Evolutionary conservation across 2,888 invertebrate genomes (phyloP), one percentile per base, ranked within the genome.

Genomic region (Herminia tarsipennalis): DNA sequence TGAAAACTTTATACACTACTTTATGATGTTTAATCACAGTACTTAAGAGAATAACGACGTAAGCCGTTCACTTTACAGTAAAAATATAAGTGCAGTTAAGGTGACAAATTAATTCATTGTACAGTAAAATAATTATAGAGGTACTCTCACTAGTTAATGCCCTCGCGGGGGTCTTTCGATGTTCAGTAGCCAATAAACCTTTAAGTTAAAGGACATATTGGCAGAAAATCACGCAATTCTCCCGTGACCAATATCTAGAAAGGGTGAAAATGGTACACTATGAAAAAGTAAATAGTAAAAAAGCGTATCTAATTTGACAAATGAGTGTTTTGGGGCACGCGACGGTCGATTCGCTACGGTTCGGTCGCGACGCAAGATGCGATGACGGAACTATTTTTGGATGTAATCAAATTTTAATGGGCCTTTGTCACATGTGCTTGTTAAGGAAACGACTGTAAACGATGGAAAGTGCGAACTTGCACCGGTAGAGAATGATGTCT

Each of bases 251-350:
- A 88, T 87, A 76, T 66, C 57, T 65, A 46, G 68, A 79, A 82
- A 78, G 89, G 88, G 86, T 82, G 78, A 75, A 76, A 78, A 70
- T 64, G 68, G 73, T 54, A 58, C 68, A 72, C 75, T 70, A 71
- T 75, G 66, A 77, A 80, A 79, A 79, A 83, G 84, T 81, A 86
- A 88, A 89, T 79, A 86, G 66, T 73, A 78, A 86, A 84, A 87
- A 86, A 87, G 86, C 87, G 86, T 66, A 68, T 78, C 90, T 78
- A 89, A 90, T 87, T 76, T 87, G 86, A 90, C 83, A 86, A 90
- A 91, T 87, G 86, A 79, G 70, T 89, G 88, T 88, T 90, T 86
- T 83, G 82, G 83, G 83, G 81, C 88, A 88, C 89, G 87, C 86
- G 88, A 81, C 87, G 66, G 46, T 49, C 61, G 67, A 82, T 87